These are phyloP conservation scores for Perca schrenkii DNA, from an alignment of 2,113 vertebrate species.

Conservation along the genomic window DNA sequence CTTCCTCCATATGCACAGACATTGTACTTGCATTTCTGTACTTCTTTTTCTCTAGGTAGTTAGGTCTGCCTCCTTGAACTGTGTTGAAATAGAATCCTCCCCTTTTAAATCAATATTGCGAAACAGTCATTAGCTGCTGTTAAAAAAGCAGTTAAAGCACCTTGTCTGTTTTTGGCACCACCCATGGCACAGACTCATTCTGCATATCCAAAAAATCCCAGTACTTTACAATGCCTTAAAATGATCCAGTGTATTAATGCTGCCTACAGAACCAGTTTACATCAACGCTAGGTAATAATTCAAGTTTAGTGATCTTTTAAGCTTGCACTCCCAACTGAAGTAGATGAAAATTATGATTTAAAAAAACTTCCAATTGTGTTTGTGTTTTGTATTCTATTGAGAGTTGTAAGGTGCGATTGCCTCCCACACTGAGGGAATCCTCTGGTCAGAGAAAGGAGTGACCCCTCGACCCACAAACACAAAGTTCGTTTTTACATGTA, in stretches of 20 bases:
- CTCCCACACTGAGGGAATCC: conserved; percentile 46
- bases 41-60: background rate
- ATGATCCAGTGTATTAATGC: background rate
- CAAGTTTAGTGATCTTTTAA: background rate
- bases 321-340: background rate
- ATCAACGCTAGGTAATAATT: background rate
- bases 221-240: background rate
- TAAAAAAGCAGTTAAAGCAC: background rate
- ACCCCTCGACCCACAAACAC: conserved; percentile 66
- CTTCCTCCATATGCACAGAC: background rate
- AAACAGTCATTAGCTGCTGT: background rate
- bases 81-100: accelerated
- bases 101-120: background rate
- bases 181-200: background rate
- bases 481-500: conserved; percentile 75
- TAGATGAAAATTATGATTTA: background rate
- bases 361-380: background rate
- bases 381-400: background rate
- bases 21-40: background rate
- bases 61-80: background rate
- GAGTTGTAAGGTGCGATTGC: background rate
- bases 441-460: conserved; percentile 54
- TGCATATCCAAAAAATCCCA: background rate
- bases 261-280: background rate
- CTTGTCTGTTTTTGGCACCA: background rate